A percentile compares a stretch with the other conserved stretches of the same genome.
Conservation (phyloP, 2,888 invertebrate genomes). For the Hoplodrina blanda region DNA sequence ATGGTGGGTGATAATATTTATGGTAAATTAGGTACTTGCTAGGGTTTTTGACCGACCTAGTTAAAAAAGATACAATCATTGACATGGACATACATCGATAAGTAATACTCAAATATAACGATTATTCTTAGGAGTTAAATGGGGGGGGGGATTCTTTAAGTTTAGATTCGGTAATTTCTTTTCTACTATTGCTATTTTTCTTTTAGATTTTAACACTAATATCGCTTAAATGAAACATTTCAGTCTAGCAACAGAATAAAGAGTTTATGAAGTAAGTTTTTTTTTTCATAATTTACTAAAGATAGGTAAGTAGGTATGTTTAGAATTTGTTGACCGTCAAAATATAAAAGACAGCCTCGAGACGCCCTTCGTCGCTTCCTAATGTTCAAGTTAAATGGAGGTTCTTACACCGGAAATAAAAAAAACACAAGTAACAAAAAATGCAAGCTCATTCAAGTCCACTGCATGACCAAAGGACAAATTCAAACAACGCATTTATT, state of each 20-base stretch:
- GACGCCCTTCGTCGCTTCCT: conserved; percentile 1
- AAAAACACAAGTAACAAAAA: background rate
- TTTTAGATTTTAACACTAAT: no score
- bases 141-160: no score
- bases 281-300: background rate
- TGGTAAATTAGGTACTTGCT: background rate
- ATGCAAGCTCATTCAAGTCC: conserved; percentile 7
- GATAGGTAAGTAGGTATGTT: no score
- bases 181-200: background rate
- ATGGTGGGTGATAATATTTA: conserved; percentile 3
- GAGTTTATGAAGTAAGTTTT: background rate
- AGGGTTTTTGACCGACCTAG: conserved; percentile 7
- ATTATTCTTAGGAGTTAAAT: no score
- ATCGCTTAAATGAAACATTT: background rate
- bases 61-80: background rate
- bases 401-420: background rate
- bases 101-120: no score
- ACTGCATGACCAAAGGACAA: background rate
- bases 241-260: background rate
- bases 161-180: no score
- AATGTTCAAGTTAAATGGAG: background rate
- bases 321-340: background rate
- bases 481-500: background rate
- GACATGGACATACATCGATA: conserved; percentile 24
- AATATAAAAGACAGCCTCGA: background rate